Evolutionary conservation across 2,113 vertebrate genomes (phyloP), one percentile per base, ranked within the genome.

Genomic region (Chrysemys picta): DNA sequence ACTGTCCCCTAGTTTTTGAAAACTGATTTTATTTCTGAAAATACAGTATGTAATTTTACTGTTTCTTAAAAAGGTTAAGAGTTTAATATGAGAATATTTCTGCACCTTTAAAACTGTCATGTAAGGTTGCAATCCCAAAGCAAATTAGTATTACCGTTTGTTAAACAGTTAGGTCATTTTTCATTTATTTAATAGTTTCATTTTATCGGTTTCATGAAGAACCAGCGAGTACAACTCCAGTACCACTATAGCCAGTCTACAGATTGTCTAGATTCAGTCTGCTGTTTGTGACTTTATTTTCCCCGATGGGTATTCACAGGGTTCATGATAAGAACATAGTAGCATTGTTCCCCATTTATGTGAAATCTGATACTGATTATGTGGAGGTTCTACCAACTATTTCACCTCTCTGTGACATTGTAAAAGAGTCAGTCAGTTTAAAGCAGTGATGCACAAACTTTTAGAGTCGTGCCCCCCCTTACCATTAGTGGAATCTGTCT

Each of bases 51-150:
- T 2, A 80, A 54, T 89, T 93, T 69, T 59, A 84, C 52, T 59
- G 12, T 12, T 85, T 92, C 50, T 85, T 81, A 80, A 72, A 91
- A 69, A 91, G 85, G 4, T 59, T 89, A 52, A 42, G 52, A 38
- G 52, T 87, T 85, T 80, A 84, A 38, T 75, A 85, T 85, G 42
- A 90, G 52, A 92, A 45, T 72, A 95, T 3, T 85, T 53, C 22
- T 86, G n/a, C 62, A 93, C n/a, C 53, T 93, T 75, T 90, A 78
- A 93, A 89, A 6, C 1, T 10, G 84, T 42, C 56, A 72, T 38
- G 17, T 38, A 96, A 16, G 27, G 89, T 0, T 87, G 5, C 12
- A 96, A 45, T 91, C 53, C 6, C 81, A 94, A 95, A 95, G 31
- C 19, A 94, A 87, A 38, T 35, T 78, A 31, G 2, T 59, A 1